These are phyloP conservation scores for Tuta absoluta DNA, from an alignment of 2,888 invertebrate species.

Conservation along the genomic window DNA sequence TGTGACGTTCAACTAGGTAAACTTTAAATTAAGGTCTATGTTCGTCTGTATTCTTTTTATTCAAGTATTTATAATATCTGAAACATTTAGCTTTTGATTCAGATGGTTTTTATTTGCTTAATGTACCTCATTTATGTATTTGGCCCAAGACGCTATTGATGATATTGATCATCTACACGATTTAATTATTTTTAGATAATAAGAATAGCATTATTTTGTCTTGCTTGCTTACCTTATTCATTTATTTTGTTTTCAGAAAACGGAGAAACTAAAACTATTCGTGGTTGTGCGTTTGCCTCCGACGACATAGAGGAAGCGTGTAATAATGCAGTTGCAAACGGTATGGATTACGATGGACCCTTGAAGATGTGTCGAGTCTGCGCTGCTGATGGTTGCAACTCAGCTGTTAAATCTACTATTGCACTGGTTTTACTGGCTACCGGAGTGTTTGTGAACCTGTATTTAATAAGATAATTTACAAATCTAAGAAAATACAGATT, in stretches of 20 bases:
- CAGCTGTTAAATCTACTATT: slow-evolving; percentile 41
- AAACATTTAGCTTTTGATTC: no score
- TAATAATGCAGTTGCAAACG: slow-evolving; percentile 43
- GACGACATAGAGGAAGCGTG: slow-evolving; percentile 44
- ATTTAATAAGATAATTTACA: neutral
- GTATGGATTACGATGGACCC: slow-evolving; percentile 35
- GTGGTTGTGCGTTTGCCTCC: slow-evolving; percentile 54
- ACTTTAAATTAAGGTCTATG: no score
- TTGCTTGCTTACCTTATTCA: no score
- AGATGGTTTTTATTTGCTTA: no score
- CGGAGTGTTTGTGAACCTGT: slow-evolving; percentile 30
- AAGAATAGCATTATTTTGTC: neutral
- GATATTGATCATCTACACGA: no score
- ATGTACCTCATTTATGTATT: no score
- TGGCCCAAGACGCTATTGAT: no score
- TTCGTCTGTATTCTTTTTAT: no score
- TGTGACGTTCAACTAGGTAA: no score
- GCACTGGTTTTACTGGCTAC: slow-evolving; percentile 39
- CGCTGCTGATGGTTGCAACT: slow-evolving; percentile 54
- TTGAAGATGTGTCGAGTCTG: slow-evolving; percentile 50
- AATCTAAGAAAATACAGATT: no score
- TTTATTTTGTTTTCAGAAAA: slow-evolving; percentile 48
- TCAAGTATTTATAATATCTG: no score
- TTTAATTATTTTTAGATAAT: neutral
- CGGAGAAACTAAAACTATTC: slow-evolving; percentile 44